Percentiles rank a stretch among this genome's conserved stretches.
Conservation (phyloP, 2,113 vertebrate species). For the Himantopus leucocephalus region DNA sequence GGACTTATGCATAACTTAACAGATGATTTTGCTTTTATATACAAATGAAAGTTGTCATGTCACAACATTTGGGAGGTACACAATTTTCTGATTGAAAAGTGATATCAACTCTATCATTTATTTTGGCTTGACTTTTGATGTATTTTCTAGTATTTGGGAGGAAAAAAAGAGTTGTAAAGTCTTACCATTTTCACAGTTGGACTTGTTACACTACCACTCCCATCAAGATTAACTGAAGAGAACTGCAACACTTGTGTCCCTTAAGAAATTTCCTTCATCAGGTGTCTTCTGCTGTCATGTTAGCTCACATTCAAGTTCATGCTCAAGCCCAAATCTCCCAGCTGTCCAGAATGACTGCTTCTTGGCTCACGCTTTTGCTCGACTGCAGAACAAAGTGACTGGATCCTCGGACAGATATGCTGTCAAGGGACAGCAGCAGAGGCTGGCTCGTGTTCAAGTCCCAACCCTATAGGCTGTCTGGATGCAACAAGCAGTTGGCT, state of each 20-base stretch:
- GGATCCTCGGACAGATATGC: background rate
- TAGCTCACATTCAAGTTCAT: background rate
- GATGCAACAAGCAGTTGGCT: background rate
- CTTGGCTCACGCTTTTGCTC: background rate
- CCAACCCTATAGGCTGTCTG: background rate
- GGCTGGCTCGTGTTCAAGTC: background rate
- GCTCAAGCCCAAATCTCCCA: background rate
- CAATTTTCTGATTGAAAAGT: background rate
- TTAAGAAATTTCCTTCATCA: background rate
- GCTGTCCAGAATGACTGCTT: background rate
- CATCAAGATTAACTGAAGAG: background rate
- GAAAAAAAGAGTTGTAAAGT: background rate
- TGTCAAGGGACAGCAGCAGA: background rate
- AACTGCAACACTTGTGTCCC: rapidly evolving
- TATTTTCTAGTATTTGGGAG: background rate
- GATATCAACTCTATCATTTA: background rate
- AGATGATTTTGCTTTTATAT: background rate
- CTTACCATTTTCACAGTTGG: background rate
- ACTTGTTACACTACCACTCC: background rate
- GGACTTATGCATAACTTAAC: background rate
- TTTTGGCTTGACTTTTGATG: background rate
- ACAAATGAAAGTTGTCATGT: background rate
- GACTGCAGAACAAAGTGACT: background rate
- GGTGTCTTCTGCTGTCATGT: background rate
- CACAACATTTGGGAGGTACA: background rate